These are phyloP conservation scores for Bombus difficillimus DNA, from an alignment of 1,140 invertebrate genomes.

Conservation along the genomic window DNA sequence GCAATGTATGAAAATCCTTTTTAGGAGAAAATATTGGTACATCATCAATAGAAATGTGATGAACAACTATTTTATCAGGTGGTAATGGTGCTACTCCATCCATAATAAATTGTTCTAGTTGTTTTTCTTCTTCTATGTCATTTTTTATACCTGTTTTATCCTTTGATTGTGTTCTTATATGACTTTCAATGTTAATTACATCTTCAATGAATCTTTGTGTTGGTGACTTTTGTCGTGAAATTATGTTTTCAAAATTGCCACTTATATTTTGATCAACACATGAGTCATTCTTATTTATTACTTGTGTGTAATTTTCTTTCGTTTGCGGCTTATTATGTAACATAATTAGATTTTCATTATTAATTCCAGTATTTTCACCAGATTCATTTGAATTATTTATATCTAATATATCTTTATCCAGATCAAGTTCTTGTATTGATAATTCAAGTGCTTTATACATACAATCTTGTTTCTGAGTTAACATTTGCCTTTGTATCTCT, in stretches of 20 bases:
- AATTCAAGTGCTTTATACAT: slow-evolving; percentile 71
- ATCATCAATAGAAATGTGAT: slow-evolving; percentile 73
- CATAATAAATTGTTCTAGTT: slow-evolving; percentile 47
- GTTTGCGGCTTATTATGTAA: background rate
- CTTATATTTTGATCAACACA: slow-evolving; percentile 16
- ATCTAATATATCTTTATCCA: slow-evolving; percentile 7
- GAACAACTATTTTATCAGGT: slow-evolving; percentile 42
- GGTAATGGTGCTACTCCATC: slow-evolving; percentile 65
- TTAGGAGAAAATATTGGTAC: slow-evolving; percentile 78
- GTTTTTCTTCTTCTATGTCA: slow-evolving; percentile 29
- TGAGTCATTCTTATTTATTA: background rate
- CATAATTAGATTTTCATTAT: background rate
- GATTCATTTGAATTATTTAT: background rate
- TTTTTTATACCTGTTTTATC: slow-evolving; percentile 10
- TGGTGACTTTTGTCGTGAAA: slow-evolving; percentile 1
- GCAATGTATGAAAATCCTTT: slow-evolving; percentile 78
- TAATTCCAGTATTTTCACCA: background rate
- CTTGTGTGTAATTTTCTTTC: background rate
- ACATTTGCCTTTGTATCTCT: slow-evolving; percentile 71
- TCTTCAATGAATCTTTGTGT: background rate
- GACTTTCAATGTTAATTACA: slow-evolving; percentile 8
- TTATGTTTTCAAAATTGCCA: slow-evolving; percentile 4
- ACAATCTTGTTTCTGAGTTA: slow-evolving; percentile 72
- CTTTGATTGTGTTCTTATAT: slow-evolving; percentile 11
- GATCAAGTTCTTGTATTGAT: slow-evolving; percentile 58